These are phyloP conservation scores for Stenoptilia bipunctidactyla DNA, from an alignment of 2,888 invertebrate species.

Conservation along the genomic window DNA sequence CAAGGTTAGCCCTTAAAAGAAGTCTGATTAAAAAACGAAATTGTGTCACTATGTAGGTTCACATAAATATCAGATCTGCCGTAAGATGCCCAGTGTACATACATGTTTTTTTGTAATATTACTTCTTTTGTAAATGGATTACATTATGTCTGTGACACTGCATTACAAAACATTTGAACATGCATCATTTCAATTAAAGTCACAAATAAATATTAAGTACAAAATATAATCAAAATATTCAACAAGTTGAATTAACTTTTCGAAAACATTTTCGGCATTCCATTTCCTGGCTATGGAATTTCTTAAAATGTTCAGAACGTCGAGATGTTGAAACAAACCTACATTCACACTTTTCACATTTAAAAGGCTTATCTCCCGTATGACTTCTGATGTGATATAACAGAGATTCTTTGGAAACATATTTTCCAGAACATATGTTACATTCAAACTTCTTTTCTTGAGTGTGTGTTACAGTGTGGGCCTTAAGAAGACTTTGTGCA, in stretches of 20 bases:
- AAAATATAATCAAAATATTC: no score
- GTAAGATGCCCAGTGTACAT: no score
- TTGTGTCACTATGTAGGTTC: no score
- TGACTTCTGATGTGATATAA: constrained; percentile 52
- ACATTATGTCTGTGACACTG: no score
- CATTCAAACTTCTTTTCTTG: constrained; percentile 46
- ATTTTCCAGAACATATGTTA: constrained; percentile 35
- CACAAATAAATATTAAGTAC: no score
- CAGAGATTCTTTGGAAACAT: constrained; percentile 47
- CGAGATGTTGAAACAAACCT: constrained; percentile 44
- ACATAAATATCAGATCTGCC: no score
- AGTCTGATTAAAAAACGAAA: no score
- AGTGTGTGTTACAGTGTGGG: constrained; percentile 51
- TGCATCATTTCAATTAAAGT: no score
- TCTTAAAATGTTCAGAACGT: constrained; percentile 38
- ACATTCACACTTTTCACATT: constrained; percentile 37
- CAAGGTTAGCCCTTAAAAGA: no score
- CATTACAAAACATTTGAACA: no score
- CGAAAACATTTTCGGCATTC: neutral
- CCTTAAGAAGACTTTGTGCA: constrained; percentile 46
- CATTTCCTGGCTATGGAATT: constrained; percentile 24
- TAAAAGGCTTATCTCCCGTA: constrained; percentile 50
- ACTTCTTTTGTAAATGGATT: no score
- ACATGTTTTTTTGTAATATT: no score
- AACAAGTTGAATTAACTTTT: neutral